Evolutionary conservation across 2,888 invertebrate genomes (phyloP).

Genomic region (Caenorhabditis sp.): DNA sequence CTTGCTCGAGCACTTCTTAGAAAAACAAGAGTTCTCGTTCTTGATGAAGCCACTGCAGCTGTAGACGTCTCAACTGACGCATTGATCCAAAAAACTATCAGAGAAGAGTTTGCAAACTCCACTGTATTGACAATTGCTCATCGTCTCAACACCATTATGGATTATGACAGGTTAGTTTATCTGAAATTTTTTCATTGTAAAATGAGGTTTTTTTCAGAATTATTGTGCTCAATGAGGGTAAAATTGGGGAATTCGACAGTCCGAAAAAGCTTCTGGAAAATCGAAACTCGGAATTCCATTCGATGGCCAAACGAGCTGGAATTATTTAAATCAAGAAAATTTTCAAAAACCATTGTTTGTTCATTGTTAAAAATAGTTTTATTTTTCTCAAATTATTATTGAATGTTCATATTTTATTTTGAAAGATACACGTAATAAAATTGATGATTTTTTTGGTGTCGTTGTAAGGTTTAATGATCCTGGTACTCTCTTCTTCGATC

Average conservation of each 20-base stretch:
- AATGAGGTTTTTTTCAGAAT: slow-evolving; percentile 66
- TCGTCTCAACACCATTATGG: slow-evolving; percentile 89
- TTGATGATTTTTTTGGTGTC: not conserved
- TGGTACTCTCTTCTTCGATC: slow-evolving; percentile 25
- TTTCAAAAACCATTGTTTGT: too few relatives aligned
- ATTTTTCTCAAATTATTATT: not conserved
- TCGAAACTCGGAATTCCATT: slow-evolving; percentile 70
- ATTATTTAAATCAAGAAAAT: slow-evolving; percentile 29
- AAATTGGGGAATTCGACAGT: slow-evolving; percentile 72
- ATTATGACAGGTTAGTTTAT: slow-evolving; percentile 77
- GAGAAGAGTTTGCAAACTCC: slow-evolving; percentile 83
- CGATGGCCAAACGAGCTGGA: slow-evolving; percentile 72
- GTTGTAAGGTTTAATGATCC: not conserved
- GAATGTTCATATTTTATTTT: not conserved
- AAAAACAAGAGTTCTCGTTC: slow-evolving; percentile 74
- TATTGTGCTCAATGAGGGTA: slow-evolving; percentile 72
- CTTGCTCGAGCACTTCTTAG: slow-evolving; percentile 73
- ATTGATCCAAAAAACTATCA: slow-evolving; percentile 73
- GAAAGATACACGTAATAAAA: slow-evolving; percentile 24
- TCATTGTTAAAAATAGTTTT: too few relatives aligned
- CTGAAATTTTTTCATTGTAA: slow-evolving; percentile 6
- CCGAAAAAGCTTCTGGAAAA: slow-evolving; percentile 70
- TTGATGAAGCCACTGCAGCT: slow-evolving; percentile 75
- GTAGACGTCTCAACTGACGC: slow-evolving; percentile 75
- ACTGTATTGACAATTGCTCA: slow-evolving; percentile 92